Conservation (phyloP, 1,140 invertebrate species). For the Saccostrea echinata region DNA sequence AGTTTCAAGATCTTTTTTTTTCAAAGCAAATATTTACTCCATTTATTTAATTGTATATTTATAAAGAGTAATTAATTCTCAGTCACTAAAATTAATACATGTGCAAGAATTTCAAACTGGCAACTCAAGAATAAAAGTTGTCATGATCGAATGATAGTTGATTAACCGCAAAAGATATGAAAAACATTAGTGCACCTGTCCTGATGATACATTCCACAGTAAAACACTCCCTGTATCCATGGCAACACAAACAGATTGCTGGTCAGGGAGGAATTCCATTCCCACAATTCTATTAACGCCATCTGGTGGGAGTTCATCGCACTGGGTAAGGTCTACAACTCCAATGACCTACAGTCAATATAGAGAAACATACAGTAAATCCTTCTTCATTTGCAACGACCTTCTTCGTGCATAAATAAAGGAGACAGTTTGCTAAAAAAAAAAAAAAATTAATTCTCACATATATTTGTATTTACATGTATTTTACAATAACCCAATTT, state of each 20-base stretch:
- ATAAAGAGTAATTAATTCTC: too few species aligned
- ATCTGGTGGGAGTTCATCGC: conserved; percentile 59
- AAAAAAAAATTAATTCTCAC: too few species aligned
- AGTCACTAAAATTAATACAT: too few species aligned
- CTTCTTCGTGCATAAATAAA: neutral
- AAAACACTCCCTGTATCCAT: conserved; percentile 69
- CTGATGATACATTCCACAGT: conserved; percentile 63
- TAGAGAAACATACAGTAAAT: too few species aligned
- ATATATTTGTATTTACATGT: too few species aligned
- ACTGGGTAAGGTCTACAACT: conserved; percentile 54
- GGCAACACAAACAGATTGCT: conserved; percentile 73
- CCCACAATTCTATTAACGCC: conserved; percentile 65
- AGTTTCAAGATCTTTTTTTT: too few species aligned
- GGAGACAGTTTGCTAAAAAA: neutral
- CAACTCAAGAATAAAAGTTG: too few species aligned
- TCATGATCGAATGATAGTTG: too few species aligned
- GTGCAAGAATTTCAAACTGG: too few species aligned
- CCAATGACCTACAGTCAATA: conserved; percentile 49
- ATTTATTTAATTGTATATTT: too few species aligned
- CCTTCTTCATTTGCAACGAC: neutral
- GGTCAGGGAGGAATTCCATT: conserved; percentile 72
- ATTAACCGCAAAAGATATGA: neutral
- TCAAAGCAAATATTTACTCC: too few species aligned
- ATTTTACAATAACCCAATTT: too few species aligned
- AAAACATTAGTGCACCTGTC: conserved; percentile 58